Conservation (phyloP, 2,797 vertebrate species). For the Sebastes ruberrimus region DNA sequence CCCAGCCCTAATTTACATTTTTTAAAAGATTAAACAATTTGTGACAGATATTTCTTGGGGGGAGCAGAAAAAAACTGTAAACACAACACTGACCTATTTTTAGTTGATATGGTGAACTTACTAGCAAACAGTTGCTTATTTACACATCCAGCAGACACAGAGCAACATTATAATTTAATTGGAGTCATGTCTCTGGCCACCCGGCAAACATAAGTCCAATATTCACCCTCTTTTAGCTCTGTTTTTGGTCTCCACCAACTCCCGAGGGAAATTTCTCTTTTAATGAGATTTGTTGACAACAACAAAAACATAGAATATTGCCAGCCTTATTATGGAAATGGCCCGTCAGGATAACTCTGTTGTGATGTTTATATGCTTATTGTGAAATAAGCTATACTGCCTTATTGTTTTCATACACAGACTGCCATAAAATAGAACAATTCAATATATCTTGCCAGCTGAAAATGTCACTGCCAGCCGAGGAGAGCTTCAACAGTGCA, state of each 20-base stretch:
- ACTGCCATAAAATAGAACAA: neutral
- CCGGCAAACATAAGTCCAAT: neutral
- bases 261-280: neutral
- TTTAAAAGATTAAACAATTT: neutral
- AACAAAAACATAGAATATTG: neutral
- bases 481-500: neutral
- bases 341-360: neutral
- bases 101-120: neutral
- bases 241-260: neutral
- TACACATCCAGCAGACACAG: neutral
- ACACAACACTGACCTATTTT: neutral
- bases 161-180: neutral
- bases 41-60: neutral
- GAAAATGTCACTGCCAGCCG: neutral
- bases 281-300: neutral
- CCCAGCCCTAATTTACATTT: too few relatives aligned
- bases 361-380: constrained; percentile 24
- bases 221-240: neutral
- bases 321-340: neutral
- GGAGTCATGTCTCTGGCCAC: neutral
- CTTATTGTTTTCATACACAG: neutral
- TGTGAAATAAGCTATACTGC: constrained; percentile 3
- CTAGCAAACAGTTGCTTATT: neutral
- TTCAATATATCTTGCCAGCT: neutral
- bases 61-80: neutral